phyloP scores from a whole-genome alignment of 2,113 vertebrate species.

The Phaethon lepturus region DNA sequence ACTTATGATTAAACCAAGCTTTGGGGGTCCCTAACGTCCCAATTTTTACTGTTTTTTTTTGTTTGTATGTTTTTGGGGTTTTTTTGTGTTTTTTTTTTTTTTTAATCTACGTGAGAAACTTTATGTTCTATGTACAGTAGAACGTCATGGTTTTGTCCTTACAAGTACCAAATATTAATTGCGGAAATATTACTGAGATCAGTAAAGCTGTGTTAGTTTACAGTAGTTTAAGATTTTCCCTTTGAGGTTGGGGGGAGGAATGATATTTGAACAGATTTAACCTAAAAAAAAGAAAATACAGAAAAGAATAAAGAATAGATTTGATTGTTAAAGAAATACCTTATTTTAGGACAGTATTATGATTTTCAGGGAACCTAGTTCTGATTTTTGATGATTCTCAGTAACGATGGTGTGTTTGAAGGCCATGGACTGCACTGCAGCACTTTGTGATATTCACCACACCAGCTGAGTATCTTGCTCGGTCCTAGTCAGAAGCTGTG shows the following conservation, averaged over 20 bases:
- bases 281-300: neutral
- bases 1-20: neutral
- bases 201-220: neutral
- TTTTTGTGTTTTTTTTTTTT: neutral
- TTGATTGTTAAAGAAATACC: neutral
- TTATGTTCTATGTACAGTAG: neutral
- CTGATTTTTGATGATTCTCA: neutral
- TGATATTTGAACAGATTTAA: neutral
- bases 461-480: neutral
- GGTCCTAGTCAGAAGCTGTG: neutral
- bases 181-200: neutral
- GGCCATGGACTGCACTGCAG: neutral
- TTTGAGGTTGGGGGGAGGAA: neutral
- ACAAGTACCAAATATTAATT: neutral
- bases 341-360: neutral
- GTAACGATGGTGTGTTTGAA: neutral
- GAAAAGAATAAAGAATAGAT: neutral
- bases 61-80: too few species aligned
- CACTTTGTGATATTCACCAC: neutral
- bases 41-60: neutral
- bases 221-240: neutral
- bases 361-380: neutral
- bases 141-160: neutral
- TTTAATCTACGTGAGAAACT: neutral
- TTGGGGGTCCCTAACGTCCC: neutral